Percentiles rank a stretch among this genome's conserved stretches.
Evolutionary conservation across 37 sponge, comb jelly and placozoan genomes (phyloP).

Genomic region (Aphrocallistes beatrix): DNA sequence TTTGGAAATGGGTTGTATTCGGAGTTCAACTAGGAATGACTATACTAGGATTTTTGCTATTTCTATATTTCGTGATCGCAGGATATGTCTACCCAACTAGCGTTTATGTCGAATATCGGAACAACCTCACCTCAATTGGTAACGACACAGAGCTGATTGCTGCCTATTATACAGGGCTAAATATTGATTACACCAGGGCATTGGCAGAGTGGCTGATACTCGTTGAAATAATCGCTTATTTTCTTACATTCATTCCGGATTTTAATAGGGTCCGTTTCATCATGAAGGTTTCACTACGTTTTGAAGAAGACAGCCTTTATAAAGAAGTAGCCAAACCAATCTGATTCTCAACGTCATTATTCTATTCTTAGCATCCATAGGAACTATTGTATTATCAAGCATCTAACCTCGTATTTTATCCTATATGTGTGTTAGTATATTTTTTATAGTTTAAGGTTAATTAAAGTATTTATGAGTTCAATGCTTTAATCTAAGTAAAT

Average conservation of each 20-base stretch:
- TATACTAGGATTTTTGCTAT: neutral
- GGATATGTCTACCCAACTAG: neutral
- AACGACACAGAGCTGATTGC: neutral
- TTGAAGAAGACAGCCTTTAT: neutral
- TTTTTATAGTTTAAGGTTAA: too few relatives aligned
- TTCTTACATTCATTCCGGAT: constrained; percentile 11
- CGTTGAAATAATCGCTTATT: neutral
- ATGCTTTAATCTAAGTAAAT: too few relatives aligned
- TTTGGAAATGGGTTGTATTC: neutral
- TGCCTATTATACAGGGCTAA: neutral
- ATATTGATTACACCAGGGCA: neutral
- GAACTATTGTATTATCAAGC: too few relatives aligned
- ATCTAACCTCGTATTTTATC: too few relatives aligned
- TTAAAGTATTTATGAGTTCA: too few relatives aligned
- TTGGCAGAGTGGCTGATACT: neutral
- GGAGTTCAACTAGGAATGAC: neutral
- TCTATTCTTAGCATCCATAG: too few relatives aligned
- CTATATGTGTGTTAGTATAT: too few relatives aligned
- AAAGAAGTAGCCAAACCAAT: too few relatives aligned
- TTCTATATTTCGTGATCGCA: neutral
- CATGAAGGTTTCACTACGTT: neutral
- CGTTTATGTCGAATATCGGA: neutral
- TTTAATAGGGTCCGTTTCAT: neutral
- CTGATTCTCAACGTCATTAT: too few relatives aligned
- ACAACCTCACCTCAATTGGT: neutral